Conservation (phyloP, 2,113 vertebrate genomes). For the Zosterops pallidus region DNA sequence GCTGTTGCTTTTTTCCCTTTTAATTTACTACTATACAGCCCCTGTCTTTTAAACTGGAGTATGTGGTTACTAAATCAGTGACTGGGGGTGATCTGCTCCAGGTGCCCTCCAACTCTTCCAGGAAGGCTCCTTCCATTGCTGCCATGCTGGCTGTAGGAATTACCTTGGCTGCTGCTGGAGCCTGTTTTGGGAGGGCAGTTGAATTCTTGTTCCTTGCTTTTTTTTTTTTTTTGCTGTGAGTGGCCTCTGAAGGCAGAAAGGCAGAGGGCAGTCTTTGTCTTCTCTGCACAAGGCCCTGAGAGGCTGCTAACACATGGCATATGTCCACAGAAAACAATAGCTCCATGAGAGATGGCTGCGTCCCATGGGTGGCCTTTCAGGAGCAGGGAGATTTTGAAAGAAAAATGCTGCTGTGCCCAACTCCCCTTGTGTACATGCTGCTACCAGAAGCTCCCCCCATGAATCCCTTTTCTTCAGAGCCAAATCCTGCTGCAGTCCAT, state of each 20-base stretch:
- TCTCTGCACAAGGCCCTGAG: background rate
- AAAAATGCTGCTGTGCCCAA: constrained; percentile 37
- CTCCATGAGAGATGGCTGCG: background rate
- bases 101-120: background rate
- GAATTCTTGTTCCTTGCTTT: background rate
- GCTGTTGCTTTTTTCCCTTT: background rate
- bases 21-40: background rate
- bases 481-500: constrained; percentile 24
- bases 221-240: background rate
- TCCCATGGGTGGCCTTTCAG: constrained; percentile 64
- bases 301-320: constrained; percentile 5
- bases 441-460: constrained; percentile 49
- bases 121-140: background rate
- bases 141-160: background rate
- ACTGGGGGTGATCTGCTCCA: background rate
- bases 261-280: constrained; percentile 62
- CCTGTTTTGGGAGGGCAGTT: background rate
- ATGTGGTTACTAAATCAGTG: background rate
- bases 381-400: constrained; percentile 55
- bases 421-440: constrained; percentile 46
- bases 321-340: constrained; percentile 51
- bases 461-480: constrained; percentile 47
- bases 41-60: background rate
- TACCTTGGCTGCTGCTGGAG: background rate
- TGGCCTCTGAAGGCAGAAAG: constrained; percentile 28